These are phyloP conservation scores for Sipha flava DNA, from an alignment of 1,140 invertebrate genomes.

Conservation along the genomic window DNA sequence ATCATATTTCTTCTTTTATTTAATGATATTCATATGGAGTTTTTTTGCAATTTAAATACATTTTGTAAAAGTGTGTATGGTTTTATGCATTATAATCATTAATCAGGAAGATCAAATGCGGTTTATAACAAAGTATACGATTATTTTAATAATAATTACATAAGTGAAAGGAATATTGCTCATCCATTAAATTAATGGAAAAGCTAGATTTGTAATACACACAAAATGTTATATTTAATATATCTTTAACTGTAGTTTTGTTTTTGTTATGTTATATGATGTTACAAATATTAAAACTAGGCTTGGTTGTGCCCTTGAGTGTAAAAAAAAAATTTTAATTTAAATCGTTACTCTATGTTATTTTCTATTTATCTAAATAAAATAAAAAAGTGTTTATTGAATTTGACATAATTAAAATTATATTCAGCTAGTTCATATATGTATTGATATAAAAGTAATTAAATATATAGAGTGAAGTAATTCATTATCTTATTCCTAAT, in stretches of 20 bases:
- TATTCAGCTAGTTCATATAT: no score
- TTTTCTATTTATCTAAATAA: neutral
- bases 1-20: neutral
- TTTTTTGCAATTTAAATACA: no score
- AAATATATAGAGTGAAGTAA: no score
- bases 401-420: no score
- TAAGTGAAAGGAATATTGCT: neutral
- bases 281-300: neutral
- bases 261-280: neutral
- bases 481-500: no score
- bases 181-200: slow-evolving; percentile 6
- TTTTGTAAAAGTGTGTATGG: neutral
- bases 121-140: neutral
- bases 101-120: neutral
- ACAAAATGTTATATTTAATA: neutral
- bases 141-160: slow-evolving; percentile 13
- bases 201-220: neutral
- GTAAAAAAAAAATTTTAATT: neutral
- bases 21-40: neutral
- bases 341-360: neutral
- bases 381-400: no score
- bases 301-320: neutral
- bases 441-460: no score
- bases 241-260: neutral
- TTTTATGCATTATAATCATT: neutral